Base-by-base conservation (phyloP, 2,797 vertebrate species). In the Schizopygopsis pylzovi region DNA sequence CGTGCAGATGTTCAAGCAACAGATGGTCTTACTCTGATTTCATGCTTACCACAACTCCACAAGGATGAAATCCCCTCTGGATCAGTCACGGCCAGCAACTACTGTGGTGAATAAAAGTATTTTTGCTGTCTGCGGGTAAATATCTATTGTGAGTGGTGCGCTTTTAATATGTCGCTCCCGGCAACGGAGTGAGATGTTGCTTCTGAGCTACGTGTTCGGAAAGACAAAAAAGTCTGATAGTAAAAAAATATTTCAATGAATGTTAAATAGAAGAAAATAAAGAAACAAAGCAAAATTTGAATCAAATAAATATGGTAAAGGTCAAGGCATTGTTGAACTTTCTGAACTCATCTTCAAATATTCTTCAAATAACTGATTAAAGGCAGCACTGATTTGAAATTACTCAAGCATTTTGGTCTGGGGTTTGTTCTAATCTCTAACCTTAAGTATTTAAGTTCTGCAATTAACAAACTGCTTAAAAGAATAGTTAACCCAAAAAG, bases 111-210 rank as follows among this genome's bases (percentile, higher is more conserved):
- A 33, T 86, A 37, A 81, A 89, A 88, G 89, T 2, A 81, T 87
- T 83, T 80, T 80, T 41, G 71, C 41, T 43, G 39, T 84, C 85
- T 52, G 81, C 72, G 28, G 78, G 80, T 90, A 83, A 75, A 89
- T 89, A 91, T 89, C 87, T 87, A 91, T 87, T 80, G 87, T 83
- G 47, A 85, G 73, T 76, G 56, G 73, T 65, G 65, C 70, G 71
- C 83, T 84, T 88, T 90, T 89, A 87, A 90, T 88, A 52, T 54
- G 76, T 82, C 47, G 89, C 89, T 86, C 88, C 76, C 63, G 87
- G 88, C 87, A 83, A 83, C 63, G 41, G 81, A 90, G 88, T 83
- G 82, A 84, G 82, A 86, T 81, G 45, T 87, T 85, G 87, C 89
- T 87, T 59, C 68, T 43, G 76, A 47, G 71, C 80, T 56, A 87